Percentiles rank a stretch among this genome's conserved stretches.
Evolutionary conservation across 2,888 invertebrate genomes (phyloP).

Genomic region (Polyploca ridens): DNA sequence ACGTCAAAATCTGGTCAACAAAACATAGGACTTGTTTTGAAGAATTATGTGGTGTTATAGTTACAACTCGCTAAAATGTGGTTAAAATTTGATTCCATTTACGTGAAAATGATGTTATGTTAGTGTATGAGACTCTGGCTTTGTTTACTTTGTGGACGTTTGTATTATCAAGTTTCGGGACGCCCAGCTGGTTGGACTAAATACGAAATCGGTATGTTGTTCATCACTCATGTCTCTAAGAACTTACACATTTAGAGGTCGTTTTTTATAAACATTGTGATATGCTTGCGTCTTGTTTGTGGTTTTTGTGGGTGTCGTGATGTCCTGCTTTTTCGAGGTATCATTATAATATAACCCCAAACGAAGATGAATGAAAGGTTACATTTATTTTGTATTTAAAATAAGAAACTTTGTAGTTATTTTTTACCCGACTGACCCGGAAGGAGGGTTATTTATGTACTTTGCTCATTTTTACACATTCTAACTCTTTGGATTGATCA

Average conservation of each 20-base stretch:
- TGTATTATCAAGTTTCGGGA: conserved; percentile 46
- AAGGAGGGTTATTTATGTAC: no score
- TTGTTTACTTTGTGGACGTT: conserved; percentile 41
- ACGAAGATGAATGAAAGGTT: no score
- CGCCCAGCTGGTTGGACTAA: conserved; percentile 64
- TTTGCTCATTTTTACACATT: no score
- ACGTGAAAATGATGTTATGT: conserved; percentile 31
- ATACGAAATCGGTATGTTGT: conserved; percentile 48
- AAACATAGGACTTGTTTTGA: conserved; percentile 69
- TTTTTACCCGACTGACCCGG: no score
- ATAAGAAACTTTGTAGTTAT: no score
- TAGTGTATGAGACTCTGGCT: conserved; percentile 38
- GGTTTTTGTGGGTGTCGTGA: no score
- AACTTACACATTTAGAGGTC: conserved; percentile 21
- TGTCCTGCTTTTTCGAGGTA: no score
- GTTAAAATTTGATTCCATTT: conserved; percentile 22
- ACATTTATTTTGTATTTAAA: no score
- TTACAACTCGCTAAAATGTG: conserved; percentile 32
- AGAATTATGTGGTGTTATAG: conserved; percentile 30
- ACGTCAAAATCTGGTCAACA: conserved; percentile 60
- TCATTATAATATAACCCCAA: no score
- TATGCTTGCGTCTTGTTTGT: no score
- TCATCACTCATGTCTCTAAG: conserved; percentile 24
- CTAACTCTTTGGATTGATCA: no score
- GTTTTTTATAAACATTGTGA: conserved; percentile 19